Percentiles rank a stretch among this genome's conserved stretches.
Evolutionary conservation across 2,113 vertebrate species (phyloP).

Genomic region (Danionella cerebrum): DNA sequence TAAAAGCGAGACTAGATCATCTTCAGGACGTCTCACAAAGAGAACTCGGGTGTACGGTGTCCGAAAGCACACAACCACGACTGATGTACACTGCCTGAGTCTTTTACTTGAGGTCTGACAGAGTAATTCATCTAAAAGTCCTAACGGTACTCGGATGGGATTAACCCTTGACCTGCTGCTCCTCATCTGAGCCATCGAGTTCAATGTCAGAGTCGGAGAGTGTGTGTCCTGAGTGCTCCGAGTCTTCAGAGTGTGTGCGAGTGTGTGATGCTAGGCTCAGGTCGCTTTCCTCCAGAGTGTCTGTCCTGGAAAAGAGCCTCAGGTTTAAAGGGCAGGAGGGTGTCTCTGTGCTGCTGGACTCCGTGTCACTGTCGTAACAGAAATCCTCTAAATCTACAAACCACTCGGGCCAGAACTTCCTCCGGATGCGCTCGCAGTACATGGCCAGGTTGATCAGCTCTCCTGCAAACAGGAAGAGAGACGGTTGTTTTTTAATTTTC

Average conservation of each 20-base stretch:
- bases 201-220: constrained; percentile 92
- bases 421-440: constrained; percentile 93
- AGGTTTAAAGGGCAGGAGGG: constrained; percentile 62
- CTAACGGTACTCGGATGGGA: too few species aligned
- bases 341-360: constrained; percentile 70
- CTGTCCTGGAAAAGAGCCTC: constrained; percentile 89
- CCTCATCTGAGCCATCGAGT: constrained; percentile 79
- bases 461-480: constrained; percentile 57
- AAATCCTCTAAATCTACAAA: constrained; percentile 82
- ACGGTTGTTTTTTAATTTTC: too few species aligned
- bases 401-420: constrained; percentile 96
- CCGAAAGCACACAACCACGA: neutral
- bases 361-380: constrained; percentile 78
- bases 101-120: neutral
- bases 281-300: constrained; percentile 84
- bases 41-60: neutral
- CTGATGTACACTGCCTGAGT: neutral
- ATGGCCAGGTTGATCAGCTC: constrained; percentile 93
- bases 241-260: constrained; percentile 64
- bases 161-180: constrained; percentile 75
- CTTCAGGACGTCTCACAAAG: neutral
- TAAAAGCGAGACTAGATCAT: neutral
- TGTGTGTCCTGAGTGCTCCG: constrained; percentile 78
- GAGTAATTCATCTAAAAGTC: neutral
- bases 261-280: constrained; percentile 67